Percentiles rank a stretch among this genome's conserved stretches.
Conservation (phyloP, 2,797 vertebrate species). For the Huso huso region DNA sequence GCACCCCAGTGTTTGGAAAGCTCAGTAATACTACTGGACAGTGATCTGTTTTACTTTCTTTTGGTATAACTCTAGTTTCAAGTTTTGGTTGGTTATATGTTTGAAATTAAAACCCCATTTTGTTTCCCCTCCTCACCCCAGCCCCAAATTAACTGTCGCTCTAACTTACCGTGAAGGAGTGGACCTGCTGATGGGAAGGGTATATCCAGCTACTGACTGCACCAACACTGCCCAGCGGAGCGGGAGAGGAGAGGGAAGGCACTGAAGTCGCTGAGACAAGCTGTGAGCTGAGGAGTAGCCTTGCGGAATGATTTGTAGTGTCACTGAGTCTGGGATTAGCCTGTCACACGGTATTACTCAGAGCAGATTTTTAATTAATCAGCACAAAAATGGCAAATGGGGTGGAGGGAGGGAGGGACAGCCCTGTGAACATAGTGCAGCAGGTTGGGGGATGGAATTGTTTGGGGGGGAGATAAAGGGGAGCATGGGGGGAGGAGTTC, state of each 20-base stretch:
- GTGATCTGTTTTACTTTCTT: too few relatives aligned
- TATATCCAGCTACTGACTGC: neutral
- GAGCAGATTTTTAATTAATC: constrained; percentile 61
- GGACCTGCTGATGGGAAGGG: constrained; percentile 7
- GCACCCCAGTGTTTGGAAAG: too few relatives aligned
- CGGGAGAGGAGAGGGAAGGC: constrained; percentile 33
- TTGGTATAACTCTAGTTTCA: too few relatives aligned
- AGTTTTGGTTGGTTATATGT: too few relatives aligned
- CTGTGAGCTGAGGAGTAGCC: constrained; percentile 37
- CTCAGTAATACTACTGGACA: too few relatives aligned
- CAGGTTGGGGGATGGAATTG: constrained; percentile 16
- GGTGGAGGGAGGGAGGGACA: constrained; percentile 22
- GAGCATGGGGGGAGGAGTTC: constrained; percentile 36
- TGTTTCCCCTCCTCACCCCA: neutral
- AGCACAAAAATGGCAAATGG: constrained; percentile 46
- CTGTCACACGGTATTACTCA: constrained; percentile 79
- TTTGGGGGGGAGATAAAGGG: constrained; percentile 16
- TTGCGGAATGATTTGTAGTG: constrained; percentile 60
- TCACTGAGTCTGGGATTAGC: constrained; percentile 69
- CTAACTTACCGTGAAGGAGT: constrained; percentile 47
- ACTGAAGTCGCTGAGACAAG: constrained; percentile 28
- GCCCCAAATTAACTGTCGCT: neutral
- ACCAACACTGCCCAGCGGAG: constrained; percentile 14
- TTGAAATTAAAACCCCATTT: neutral
- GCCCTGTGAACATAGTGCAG: constrained; percentile 26